Percentiles rank a stretch among this genome's conserved stretches.
These are phyloP conservation scores for Xylota sylvarum DNA, from an alignment of 2,888 invertebrate species.

Conservation along the genomic window DNA sequence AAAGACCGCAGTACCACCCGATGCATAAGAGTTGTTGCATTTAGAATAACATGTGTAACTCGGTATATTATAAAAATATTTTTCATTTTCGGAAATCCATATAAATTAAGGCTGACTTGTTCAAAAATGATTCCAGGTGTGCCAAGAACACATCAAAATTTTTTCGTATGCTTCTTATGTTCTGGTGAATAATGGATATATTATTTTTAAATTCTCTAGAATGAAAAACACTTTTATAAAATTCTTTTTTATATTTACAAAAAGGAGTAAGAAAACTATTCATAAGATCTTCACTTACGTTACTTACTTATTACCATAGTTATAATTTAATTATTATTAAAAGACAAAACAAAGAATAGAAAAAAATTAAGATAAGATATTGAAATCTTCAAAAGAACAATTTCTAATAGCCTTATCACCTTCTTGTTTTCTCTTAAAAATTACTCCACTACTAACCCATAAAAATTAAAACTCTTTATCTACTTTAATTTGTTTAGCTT, in stretches of 20 bases:
- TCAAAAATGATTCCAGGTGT: conserved; percentile 7
- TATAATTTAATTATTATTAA: not conserved
- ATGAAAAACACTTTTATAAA: too few species aligned
- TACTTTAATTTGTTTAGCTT: too few species aligned
- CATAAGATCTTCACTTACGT: too few species aligned
- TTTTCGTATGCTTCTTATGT: conserved; percentile 40
- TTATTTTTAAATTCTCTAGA: conserved; percentile 47
- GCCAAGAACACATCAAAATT: conserved; percentile 20
- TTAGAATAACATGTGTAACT: not conserved
- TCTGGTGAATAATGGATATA: too few species aligned
- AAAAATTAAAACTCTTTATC: too few species aligned
- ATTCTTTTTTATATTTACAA: too few species aligned
- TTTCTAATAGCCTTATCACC: not conserved
- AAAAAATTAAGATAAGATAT: not conserved
- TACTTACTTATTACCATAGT: too few species aligned
- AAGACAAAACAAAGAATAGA: not conserved
- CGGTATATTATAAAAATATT: conserved; percentile 11
- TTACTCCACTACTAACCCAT: too few species aligned
- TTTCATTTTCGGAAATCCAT: conserved; percentile 33
- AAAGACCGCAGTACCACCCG: not conserved
- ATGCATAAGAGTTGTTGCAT: not conserved
- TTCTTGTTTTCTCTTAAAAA: too few species aligned
- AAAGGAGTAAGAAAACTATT: too few species aligned
- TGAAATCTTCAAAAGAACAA: not conserved
- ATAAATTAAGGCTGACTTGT: too few species aligned